Evolutionary conservation across 2,797 vertebrate genomes (phyloP), one percentile per base, ranked within the genome.

Genomic region (Gymnoscopelus microlampas): DNA sequence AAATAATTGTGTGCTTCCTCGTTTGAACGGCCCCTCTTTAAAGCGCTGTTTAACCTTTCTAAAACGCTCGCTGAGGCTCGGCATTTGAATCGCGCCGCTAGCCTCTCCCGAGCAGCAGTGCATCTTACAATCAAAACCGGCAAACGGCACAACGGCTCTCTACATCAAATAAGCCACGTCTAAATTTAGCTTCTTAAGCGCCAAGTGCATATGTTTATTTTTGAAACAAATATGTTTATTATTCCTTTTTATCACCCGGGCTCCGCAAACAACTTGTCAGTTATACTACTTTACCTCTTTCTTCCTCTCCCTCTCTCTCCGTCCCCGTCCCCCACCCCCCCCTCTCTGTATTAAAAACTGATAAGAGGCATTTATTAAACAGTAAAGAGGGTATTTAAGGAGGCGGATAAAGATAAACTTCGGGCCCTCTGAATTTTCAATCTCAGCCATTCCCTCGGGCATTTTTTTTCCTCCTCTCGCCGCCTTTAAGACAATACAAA

Each of bases 401-500:
- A 88, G 81, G 85, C 78, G 85, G 81, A 84, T 86, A 67, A 81
- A 93, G 88, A 92, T 90, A 88, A 81, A 91, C 90, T 90, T 89
- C 82, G 76, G 83, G 83, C 85, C 76, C 39, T 87, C 82, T 87
- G 86, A 90, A 85, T 90, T 89, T 94, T 92, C 89, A 90, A 87
- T 89, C 82, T 80, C 74, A 83, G 61, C 82, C 80, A 77, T 90
- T 92, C 90, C 91, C 89, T 60, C 26, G 84, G 90, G 92, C 77
- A 44, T 44, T 44, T 44, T 44, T 44, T 44, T 44, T 44, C 82
- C 81, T 90, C 90, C 79, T 81, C 85, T 91, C 84, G 88, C 82
- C 65, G 69, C 82, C 84, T 89, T 92, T 90, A 93, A 92, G 89
- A 91, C 86, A 93, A 93, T 88, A 93, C 91, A 94, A 93, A 93